A percentile compares a stretch with the other conserved stretches of the same genome.
These are phyloP conservation scores for Oreochromis tanganicae DNA, from an alignment of 2,113 vertebrate species.

Conservation along the genomic window DNA sequence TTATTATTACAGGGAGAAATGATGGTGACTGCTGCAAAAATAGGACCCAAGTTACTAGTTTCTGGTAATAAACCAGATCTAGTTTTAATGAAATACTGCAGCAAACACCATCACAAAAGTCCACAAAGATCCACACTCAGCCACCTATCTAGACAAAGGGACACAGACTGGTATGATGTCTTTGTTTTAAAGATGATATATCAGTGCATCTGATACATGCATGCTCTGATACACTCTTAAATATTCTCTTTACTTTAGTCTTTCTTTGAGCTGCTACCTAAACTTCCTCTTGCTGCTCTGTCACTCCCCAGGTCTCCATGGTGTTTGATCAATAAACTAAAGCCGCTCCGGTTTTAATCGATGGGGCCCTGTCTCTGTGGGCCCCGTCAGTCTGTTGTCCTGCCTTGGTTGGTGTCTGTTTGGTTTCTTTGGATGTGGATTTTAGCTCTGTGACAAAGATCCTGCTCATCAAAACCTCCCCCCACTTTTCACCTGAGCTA, in stretches of 20 bases:
- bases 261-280: not conserved
- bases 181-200: not conserved
- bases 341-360: constrained; percentile 35
- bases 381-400: constrained; percentile 8
- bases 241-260: not conserved
- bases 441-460: not conserved
- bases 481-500: constrained; percentile 46
- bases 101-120: not conserved
- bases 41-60: not conserved
- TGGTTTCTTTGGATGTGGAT: not conserved
- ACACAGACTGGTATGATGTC: not conserved
- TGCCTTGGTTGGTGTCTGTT: not conserved
- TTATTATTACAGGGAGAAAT: not conserved
- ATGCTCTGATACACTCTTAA: not conserved
- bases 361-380: constrained; percentile 38
- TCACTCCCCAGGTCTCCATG: not conserved
- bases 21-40: not conserved
- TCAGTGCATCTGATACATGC: not conserved
- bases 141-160: not conserved
- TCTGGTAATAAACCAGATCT: not conserved
- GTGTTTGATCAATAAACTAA: constrained; percentile 49
- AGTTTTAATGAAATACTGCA: not conserved
- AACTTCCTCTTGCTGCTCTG: not conserved
- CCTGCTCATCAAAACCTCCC: constrained; percentile 21
- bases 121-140: not conserved